These are phyloP conservation scores for Ptyas mucosa DNA, from an alignment of 2,113 vertebrate species.

Conservation along the genomic window DNA sequence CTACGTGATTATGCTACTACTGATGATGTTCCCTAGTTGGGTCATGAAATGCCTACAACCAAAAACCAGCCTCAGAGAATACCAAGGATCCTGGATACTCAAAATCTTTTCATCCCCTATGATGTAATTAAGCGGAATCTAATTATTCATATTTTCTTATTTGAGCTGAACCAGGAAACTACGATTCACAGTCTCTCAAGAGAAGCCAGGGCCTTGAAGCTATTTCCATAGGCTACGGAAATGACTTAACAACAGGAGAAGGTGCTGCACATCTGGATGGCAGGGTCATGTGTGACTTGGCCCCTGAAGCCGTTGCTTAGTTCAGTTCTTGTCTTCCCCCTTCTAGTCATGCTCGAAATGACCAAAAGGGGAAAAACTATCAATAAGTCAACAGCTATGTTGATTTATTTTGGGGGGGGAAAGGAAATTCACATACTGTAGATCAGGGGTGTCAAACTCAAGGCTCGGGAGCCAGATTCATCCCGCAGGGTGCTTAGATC, in stretches of 20 bases:
- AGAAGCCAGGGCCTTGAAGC: background rate
- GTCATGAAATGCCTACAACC: background rate
- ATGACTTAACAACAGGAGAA: background rate
- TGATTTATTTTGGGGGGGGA: background rate
- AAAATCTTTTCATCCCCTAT: background rate
- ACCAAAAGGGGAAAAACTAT: background rate
- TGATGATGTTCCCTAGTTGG: background rate
- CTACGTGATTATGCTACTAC: background rate
- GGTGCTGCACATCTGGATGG: background rate
- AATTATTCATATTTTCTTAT: background rate
- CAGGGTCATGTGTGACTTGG: background rate
- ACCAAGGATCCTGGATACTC: background rate
- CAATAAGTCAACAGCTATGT: background rate
- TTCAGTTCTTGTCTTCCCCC: background rate
- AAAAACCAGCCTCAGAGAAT: background rate
- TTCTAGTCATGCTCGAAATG: background rate
- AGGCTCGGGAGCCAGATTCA: too few species aligned
- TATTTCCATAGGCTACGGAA: background rate
- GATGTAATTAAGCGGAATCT: background rate
- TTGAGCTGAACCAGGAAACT: background rate
- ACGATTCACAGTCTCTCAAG: background rate
- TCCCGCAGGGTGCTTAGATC: too few species aligned
- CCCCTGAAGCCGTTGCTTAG: background rate
- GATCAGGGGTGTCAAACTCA: too few species aligned
- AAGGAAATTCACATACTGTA: background rate